These are phyloP conservation scores for Oophaga sylvatica DNA, from an alignment of 2,797 vertebrate genomes.

Conservation along the genomic window DNA sequence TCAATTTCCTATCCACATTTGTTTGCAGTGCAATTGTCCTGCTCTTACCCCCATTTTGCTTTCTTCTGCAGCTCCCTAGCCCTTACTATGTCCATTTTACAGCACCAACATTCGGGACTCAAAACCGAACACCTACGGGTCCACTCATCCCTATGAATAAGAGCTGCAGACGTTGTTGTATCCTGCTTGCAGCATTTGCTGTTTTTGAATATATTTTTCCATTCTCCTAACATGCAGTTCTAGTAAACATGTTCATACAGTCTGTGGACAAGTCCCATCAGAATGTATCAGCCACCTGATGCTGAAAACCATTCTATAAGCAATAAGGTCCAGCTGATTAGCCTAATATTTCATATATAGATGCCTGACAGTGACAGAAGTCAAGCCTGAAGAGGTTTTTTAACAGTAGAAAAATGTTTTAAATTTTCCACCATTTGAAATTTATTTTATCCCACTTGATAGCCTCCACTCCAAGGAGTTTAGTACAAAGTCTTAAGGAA, in stretches of 20 bases:
- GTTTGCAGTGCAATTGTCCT: too few species aligned
- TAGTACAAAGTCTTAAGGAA: too few species aligned
- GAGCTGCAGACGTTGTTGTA: too few species aligned
- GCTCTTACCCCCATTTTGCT: too few species aligned
- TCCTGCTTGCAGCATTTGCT: too few species aligned
- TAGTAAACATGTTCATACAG: not conserved
- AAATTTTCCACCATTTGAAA: not conserved
- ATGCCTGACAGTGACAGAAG: not conserved
- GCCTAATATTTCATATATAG: not conserved
- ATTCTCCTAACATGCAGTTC: not conserved
- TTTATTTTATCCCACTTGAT: not conserved
- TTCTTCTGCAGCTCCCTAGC: too few species aligned
- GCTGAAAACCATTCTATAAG: not conserved
- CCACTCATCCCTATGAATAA: too few species aligned
- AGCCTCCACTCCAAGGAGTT: not conserved
- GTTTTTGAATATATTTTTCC: not conserved
- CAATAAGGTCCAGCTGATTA: not conserved
- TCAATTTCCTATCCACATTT: too few species aligned
- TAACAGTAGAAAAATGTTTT: not conserved
- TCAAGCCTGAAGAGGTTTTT: not conserved
- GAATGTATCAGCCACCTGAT: not conserved
- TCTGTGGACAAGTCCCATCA: not conserved
- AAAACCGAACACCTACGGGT: too few species aligned
- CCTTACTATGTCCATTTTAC: too few species aligned
- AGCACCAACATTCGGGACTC: too few species aligned